Evolutionary conservation across 2,797 vertebrate genomes (phyloP).

Genomic region (Xenentodon cancila): DNA sequence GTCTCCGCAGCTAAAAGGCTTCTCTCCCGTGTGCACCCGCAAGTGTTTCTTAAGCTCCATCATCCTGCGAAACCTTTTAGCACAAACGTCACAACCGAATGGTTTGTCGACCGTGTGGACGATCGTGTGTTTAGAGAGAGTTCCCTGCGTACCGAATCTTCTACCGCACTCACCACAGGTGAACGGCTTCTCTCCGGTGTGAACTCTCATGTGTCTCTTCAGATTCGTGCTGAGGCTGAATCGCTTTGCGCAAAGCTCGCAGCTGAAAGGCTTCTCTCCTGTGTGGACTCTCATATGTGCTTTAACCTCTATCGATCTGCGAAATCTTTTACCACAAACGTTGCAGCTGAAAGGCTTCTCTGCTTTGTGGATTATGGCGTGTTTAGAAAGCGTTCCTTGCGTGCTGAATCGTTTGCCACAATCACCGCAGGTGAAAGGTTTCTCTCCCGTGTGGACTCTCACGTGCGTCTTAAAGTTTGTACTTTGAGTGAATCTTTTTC

Average conservation of each 20-base stretch:
- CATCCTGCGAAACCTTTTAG: neutral
- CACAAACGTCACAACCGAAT: neutral
- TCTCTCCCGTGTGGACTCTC: conserved; percentile 11
- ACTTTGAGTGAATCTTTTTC: neutral
- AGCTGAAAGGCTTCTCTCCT: neutral
- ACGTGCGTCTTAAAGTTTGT: conserved; percentile 4
- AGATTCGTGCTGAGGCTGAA: conserved; percentile 1
- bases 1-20: neutral
- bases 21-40: conserved; percentile 2
- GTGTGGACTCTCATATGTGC: conserved; percentile 5
- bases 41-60: neutral
- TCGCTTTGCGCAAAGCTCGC: conserved; percentile 1
- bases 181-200: conserved; percentile 1
- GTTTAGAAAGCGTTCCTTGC: neutral
- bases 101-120: conserved; percentile 1
- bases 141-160: neutral
- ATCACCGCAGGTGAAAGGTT: neutral
- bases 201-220: conserved; percentile 2
- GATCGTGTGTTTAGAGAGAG: neutral
- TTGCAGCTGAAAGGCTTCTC: neutral
- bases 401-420: conserved; percentile 1
- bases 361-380: conserved; percentile 4
- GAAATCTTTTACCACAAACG: conserved; percentile 4
- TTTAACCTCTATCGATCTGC: neutral
- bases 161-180: neutral